Percentiles rank a stretch among this genome's conserved stretches.
Conservation (phyloP, 1,140 invertebrate genomes). For the Drosophila kanapiae region DNA sequence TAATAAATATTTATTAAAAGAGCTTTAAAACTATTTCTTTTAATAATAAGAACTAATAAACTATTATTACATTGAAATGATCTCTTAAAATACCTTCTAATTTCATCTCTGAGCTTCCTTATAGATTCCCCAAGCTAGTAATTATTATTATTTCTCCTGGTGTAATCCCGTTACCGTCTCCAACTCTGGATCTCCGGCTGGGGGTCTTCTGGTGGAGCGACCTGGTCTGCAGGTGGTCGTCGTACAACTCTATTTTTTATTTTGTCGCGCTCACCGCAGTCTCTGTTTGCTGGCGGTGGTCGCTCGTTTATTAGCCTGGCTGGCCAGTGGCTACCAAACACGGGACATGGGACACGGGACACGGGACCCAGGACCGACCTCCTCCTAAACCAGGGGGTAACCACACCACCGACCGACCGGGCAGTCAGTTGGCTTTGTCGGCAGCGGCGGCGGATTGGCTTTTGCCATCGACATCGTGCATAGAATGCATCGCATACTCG, state of each 20-base stretch:
- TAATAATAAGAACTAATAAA: not conserved
- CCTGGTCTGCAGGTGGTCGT: constrained; percentile 77
- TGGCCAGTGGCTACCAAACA: constrained; percentile 43
- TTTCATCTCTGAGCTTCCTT: too few relatives aligned
- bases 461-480: constrained; percentile 26
- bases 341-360: constrained; percentile 22
- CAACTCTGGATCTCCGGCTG: constrained; percentile 26
- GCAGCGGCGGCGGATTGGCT: constrained; percentile 19
- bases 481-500: constrained; percentile 72
- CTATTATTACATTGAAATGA: not conserved
- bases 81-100: not conserved
- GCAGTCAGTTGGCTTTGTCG: constrained; percentile 27
- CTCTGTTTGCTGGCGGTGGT: constrained; percentile 70
- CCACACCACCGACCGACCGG: constrained; percentile 9
- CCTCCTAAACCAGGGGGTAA: constrained; percentile 14
- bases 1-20: too few relatives aligned
- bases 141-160: not conserved
- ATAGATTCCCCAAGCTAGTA: not conserved
- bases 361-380: constrained; percentile 21
- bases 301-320: constrained; percentile 60
- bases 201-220: constrained; percentile 40
- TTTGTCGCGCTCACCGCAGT: constrained; percentile 80
- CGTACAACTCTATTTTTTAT: constrained; percentile 84
- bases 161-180: constrained; percentile 32
- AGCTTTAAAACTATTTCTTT: not conserved